phyloP scores from a whole-genome alignment of 30 jellyfish, hydroid and myxozoan genomes.

The Rhopilema esculentum region DNA sequence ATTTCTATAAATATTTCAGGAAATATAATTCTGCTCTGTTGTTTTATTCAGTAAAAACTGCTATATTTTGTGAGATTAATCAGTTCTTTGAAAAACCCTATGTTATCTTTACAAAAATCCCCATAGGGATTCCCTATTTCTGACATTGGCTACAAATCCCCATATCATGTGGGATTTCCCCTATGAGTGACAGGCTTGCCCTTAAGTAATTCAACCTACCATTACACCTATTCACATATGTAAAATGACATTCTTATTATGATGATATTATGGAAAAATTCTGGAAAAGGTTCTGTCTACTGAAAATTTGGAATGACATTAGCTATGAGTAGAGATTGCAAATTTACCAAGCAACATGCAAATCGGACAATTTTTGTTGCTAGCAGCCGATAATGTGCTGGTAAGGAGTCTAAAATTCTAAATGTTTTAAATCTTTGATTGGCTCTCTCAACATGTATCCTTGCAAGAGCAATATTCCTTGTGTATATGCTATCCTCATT shows the following conservation, averaged over 20 bases:
- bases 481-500: conserved; percentile 21
- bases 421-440: conserved; percentile 16
- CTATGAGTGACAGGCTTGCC: neutral
- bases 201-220: neutral
- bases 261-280: neutral
- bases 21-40: neutral
- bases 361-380: conserved; percentile 8
- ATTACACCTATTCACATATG: conserved; percentile 11
- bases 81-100: neutral
- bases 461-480: conserved; percentile 32
- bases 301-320: conserved; percentile 11
- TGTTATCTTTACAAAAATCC: neutral
- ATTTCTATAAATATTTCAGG: neutral
- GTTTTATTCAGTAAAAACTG: neutral
- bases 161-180: conserved; percentile 1
- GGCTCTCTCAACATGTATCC: conserved; percentile 29
- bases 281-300: conserved; percentile 7
- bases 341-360: conserved; percentile 33
- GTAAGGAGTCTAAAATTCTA: conserved; percentile 22
- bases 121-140: neutral
- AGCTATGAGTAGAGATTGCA: conserved; percentile 19
- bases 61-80: neutral
- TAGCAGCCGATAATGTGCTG: conserved; percentile 19
- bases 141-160: neutral
- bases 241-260: neutral